Evolutionary conservation across 2,888 invertebrate genomes (phyloP).

Genomic region (Eristalinus sepulchralis): DNA sequence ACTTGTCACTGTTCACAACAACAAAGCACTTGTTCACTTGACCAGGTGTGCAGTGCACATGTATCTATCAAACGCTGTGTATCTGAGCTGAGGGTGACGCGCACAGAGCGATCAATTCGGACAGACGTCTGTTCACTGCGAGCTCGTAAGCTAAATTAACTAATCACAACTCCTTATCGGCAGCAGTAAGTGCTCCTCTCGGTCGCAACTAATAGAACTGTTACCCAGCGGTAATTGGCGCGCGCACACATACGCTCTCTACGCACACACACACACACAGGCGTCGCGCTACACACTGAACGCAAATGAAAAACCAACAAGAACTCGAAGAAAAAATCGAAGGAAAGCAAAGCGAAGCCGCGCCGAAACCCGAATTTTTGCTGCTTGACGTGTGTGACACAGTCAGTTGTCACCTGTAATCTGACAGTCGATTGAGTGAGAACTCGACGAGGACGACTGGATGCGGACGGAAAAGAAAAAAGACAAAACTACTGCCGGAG

Average conservation of each 20-base stretch:
- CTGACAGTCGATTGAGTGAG: constrained; percentile 78
- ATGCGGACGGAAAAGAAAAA: constrained; percentile 31
- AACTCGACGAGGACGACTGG: constrained; percentile 74
- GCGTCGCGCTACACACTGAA: constrained; percentile 6
- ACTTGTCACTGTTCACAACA: constrained; percentile 4
- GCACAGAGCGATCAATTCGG: constrained; percentile 27
- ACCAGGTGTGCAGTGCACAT: neutral
- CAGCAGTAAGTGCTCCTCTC: constrained; percentile 76
- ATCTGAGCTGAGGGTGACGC: constrained; percentile 34
- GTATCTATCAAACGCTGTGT: neutral
- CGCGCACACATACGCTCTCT: constrained; percentile 32
- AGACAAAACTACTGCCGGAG: neutral
- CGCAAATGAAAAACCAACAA: constrained; percentile 28
- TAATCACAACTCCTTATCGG: constrained; percentile 79
- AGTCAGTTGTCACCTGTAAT: constrained; percentile 81
- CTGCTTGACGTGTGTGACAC: constrained; percentile 76
- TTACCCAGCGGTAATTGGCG: constrained; percentile 73
- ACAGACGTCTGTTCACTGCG: constrained; percentile 79
- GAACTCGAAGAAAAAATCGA: constrained; percentile 45
- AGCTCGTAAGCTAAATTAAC: constrained; percentile 81
- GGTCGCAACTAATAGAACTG: constrained; percentile 76
- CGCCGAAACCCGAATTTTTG: constrained; percentile 63
- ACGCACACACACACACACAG: neutral
- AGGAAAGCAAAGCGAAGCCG: constrained; percentile 49
- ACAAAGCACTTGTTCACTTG: constrained; percentile 1